Evolutionary conservation across 2,113 vertebrate species (phyloP).

Genomic region (Podarcis cretensis): DNA sequence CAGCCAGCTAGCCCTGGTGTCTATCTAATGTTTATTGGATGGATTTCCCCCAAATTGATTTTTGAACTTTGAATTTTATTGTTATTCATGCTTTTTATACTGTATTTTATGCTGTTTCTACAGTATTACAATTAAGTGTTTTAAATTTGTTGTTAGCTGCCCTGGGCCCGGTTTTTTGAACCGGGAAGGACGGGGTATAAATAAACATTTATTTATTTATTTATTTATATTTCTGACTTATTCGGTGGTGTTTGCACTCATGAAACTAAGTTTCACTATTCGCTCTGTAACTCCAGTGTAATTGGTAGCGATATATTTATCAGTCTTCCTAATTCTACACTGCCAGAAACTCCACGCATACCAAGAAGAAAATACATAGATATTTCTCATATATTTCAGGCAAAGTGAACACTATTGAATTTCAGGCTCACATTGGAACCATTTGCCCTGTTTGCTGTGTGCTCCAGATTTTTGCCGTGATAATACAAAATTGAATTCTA

Average conservation of each 20-base stretch:
- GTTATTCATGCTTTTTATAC: too few relatives aligned
- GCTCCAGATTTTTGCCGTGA: constrained; percentile 14
- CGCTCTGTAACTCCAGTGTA: background rate
- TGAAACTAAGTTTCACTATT: background rate
- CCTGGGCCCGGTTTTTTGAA: too few relatives aligned
- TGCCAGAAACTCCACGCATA: background rate
- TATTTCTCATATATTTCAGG: background rate
- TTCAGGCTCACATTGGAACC: background rate
- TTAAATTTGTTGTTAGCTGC: too few relatives aligned
- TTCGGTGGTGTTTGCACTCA: background rate
- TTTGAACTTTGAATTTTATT: too few relatives aligned
- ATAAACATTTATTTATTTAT: too few relatives aligned
- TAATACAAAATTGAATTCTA: constrained; percentile 26
- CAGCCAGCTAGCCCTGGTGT: too few relatives aligned
- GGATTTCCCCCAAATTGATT: too few relatives aligned
- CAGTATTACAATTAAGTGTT: too few relatives aligned
- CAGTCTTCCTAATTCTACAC: background rate
- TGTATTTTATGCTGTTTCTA: too few relatives aligned
- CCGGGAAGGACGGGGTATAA: too few relatives aligned
- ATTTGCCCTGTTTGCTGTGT: background rate
- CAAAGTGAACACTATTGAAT: background rate
- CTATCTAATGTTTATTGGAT: too few relatives aligned
- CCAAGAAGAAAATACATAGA: background rate
- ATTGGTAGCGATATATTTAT: background rate
- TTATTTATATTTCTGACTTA: background rate